Base-by-base conservation (phyloP, 1,140 invertebrate species). In the Nylanderia fulva region DNA sequence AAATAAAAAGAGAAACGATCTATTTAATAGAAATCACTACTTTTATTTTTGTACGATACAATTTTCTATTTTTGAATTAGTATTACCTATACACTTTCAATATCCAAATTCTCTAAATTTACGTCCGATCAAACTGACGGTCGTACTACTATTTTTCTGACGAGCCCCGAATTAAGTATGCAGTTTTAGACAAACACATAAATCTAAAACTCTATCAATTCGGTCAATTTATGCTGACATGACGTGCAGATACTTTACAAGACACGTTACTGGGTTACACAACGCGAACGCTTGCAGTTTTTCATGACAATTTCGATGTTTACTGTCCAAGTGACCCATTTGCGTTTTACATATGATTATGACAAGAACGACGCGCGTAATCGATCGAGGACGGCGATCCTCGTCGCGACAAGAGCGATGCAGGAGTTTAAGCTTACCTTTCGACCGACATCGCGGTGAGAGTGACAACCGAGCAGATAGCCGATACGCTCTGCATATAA, bases 401-500 rank as follows among this genome's bases (percentile, higher is more conserved):
- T 9, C 1, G 4, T 45, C 36, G 21, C 27, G 15, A 4, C 29
- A 68, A 9, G 29, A 13, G 29, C 33, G 45, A 52, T 72, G 82
- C 61, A 48, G 79, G 60, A 18, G 45, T 48, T 18, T 36, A 56
- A 63, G 45, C 93, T 94, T 95, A 97, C 97, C 97, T 96, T 93
- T 97, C 97, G 36, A 97, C 94, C 86, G 97, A 97, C 95, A 98
- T 97, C n/a, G 96, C 96, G 4, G 97, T 97, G 13, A 98, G 94
- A 0, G 97, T 98, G 13, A 97, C 94, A 15, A 98, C 97, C 1
- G 97, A 97, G 90, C 97, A 97, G 75, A 97, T 96, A 45, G 96
- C 96, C 1, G 97, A 97, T 18, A 97, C 96, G 90, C 96, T 97
- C 93, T 97, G 97, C 92, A 97, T 95, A 93, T 97, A 98, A 91